Evolutionary conservation across 2,113 vertebrate species (phyloP), one percentile per base, ranked within the genome.

Genomic region (Athene noctua): DNA sequence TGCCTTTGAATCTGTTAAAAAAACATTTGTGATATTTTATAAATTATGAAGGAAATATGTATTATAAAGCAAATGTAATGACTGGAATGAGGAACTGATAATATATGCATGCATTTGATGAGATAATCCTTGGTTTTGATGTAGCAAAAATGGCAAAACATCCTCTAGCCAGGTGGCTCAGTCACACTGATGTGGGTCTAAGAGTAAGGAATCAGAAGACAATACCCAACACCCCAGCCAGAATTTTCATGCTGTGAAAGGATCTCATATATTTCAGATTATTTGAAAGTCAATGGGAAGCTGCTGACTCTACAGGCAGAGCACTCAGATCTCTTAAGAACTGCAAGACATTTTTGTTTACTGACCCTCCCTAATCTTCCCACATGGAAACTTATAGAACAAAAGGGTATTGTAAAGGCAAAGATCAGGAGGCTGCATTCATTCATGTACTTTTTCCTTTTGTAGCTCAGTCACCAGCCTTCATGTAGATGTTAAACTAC

Each of bases 401-500:
- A 96, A 96, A 96, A 94, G 82, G 87, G 81, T 87, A 95, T 91
- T 96, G 74, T 93, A 90, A 94, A 92, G 92, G 86, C 84, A 94
- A 88, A 96, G 94, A 97, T 79, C 95, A 91, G 86, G 91, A 82
- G 89, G 36, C 84, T 94, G 74, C 34, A 85, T 80, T 87, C 80
- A 96, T 66, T 94, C 89, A 80, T 80, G 34, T 23, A 49, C 36
- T 70, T 80, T 66, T 62, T 23, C 23, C 21, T 72, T 40, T 65
- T 88, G 71, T 52, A 92, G 44, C 21, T 74, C 74, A 34, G 52
- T 67, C 49, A 74, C 22, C 34, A 63, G n/a, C 6, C 59, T 86
- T 90, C 46, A 23, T 30, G 52, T 22, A 68, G 72, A 67, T 40
- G 47, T 49, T 68, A 75, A 91, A 34, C 38, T 68, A n/a, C 0